These are phyloP conservation scores for Hoplostethus mediterraneus DNA, from an alignment of 2,797 vertebrate genomes.

Conservation along the genomic window DNA sequence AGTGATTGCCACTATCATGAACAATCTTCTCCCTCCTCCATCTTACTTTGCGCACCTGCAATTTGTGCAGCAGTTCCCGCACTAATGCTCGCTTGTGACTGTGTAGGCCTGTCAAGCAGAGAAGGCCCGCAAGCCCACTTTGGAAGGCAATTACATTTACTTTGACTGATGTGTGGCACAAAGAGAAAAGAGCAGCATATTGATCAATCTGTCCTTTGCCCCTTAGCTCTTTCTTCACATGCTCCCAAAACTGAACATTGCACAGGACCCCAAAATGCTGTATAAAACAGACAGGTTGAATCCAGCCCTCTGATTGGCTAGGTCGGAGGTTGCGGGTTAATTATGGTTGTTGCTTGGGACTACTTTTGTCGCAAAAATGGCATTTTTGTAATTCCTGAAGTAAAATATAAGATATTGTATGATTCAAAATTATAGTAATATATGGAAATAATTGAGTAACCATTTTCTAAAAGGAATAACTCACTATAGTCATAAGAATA, in stretches of 20 bases:
- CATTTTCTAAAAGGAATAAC: no score
- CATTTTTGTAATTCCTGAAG: no score
- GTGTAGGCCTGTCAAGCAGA: neutral
- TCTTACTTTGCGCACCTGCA: slow-evolving; percentile 44
- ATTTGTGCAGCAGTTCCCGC: slow-evolving; percentile 8
- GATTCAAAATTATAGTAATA: no score
- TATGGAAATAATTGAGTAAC: no score
- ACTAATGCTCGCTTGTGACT: slow-evolving; percentile 16
- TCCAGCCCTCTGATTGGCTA: no score
- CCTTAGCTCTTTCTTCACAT: neutral
- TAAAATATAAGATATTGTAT: no score
- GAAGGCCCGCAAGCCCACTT: slow-evolving; percentile 34
- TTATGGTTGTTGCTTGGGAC: no score
- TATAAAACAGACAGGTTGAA: no score
- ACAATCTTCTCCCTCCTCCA: slow-evolving; percentile 40
- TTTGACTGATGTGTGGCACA: slow-evolving; percentile 25
- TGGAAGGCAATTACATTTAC: slow-evolving; percentile 35
- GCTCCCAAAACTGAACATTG: neutral
- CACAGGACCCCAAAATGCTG: neutral
- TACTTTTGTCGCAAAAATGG: no score
- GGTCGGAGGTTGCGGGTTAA: no score
- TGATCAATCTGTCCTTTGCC: slow-evolving; percentile 3
- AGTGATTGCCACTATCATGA: slow-evolving; percentile 47
- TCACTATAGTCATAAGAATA: slow-evolving; percentile 13
- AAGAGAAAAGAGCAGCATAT: slow-evolving; percentile 4